A percentile compares a stretch with the other conserved stretches of the same genome.
phyloP scores from a whole-genome alignment of 1,140 invertebrate species.

The Hormaphis cornu region DNA sequence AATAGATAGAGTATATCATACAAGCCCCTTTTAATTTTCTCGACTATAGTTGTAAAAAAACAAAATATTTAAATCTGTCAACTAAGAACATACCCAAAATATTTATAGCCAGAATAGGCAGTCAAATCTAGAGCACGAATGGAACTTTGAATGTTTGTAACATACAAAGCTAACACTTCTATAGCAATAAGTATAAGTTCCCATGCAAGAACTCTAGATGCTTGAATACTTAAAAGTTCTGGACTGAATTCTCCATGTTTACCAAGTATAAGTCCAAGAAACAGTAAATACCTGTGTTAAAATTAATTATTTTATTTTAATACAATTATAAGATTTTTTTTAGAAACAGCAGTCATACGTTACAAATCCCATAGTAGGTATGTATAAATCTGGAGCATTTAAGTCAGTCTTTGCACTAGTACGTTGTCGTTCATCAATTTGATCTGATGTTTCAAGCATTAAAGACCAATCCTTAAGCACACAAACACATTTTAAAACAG shows the following conservation, averaged over 20 bases:
- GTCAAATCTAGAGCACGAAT: neutral
- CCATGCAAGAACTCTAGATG: conserved; percentile 5
- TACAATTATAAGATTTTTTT: neutral
- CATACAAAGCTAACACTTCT: conserved; percentile 1
- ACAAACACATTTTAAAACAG: neutral
- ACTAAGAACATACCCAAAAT: conserved; percentile 3
- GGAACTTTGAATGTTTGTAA: conserved; percentile 23
- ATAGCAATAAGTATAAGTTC: neutral
- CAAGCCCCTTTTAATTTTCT: no score
- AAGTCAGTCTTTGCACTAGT: neutral
- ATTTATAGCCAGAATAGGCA: conserved; percentile 19
- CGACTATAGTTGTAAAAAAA: no score
- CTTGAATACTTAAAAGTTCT: conserved; percentile 12
- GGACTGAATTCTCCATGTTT: conserved; percentile 9
- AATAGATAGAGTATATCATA: no score
- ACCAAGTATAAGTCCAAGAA: conserved; percentile 13
- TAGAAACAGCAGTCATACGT: neutral
- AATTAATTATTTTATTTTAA: neutral
- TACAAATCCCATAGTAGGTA: conserved; percentile 16
- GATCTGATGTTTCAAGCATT: neutral
- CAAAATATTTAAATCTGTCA: no score
- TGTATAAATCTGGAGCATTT: conserved; percentile 16
- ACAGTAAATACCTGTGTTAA: conserved; percentile 9
- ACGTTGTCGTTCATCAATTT: neutral
- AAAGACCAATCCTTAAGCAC: conserved; percentile 5